Conservation (phyloP, 2,113 vertebrate genomes). For the Pollimyrus isidori region DNA sequence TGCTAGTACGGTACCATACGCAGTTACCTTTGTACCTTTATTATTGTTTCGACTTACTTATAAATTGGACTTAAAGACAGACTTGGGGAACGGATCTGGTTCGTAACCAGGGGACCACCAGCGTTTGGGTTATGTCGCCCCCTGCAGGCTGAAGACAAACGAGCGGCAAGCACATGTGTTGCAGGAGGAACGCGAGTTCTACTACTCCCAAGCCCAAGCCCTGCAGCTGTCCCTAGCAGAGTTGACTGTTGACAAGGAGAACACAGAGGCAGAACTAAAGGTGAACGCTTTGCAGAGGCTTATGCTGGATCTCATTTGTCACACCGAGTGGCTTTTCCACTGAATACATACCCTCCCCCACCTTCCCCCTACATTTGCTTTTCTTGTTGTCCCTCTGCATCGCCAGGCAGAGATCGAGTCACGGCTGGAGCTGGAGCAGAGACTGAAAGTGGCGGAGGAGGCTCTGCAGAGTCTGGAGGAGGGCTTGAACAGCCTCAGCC, state of each 20-base stretch:
- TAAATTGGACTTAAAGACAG: neutral
- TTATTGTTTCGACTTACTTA: neutral
- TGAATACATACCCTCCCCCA: neutral
- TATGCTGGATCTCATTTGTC: neutral
- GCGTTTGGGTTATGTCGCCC: slow-evolving; percentile 15
- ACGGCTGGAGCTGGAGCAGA: slow-evolving; percentile 78
- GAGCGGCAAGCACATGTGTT: slow-evolving; percentile 70
- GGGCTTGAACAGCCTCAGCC: slow-evolving; percentile 73
- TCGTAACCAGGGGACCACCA: neutral
- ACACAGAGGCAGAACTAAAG: slow-evolving; percentile 88
- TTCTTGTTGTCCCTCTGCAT: neutral
- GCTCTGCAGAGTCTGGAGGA: slow-evolving; percentile 82
- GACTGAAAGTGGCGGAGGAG: slow-evolving; percentile 79
- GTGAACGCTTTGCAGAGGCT: slow-evolving; percentile 42
- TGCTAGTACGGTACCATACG: neutral
- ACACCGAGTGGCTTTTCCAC: neutral
- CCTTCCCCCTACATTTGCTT: neutral
- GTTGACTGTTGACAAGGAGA: slow-evolving; percentile 81
- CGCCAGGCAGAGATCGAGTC: slow-evolving; percentile 81
- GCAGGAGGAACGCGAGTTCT: slow-evolving; percentile 86
- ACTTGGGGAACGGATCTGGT: neutral
- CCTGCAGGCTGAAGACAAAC: slow-evolving; percentile 76
- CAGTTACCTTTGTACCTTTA: neutral
- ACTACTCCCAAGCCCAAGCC: slow-evolving; percentile 74
- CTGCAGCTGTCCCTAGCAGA: slow-evolving; percentile 86